A percentile compares a stretch with the other conserved stretches of the same genome.
Conservation (phyloP, 1,140 invertebrate genomes). For the Bombus affinis region DNA sequence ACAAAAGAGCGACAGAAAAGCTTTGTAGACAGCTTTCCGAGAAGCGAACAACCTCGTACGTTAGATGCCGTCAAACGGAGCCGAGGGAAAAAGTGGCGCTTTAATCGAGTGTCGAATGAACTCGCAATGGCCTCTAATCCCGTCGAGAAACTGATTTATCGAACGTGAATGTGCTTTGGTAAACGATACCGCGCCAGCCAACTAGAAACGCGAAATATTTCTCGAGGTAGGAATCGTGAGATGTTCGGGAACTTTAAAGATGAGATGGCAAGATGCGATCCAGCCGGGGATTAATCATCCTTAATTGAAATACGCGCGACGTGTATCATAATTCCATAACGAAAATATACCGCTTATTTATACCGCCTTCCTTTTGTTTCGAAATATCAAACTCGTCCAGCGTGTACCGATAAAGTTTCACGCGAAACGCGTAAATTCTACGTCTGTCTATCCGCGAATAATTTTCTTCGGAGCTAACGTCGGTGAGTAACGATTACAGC, state of each 20-base stretch:
- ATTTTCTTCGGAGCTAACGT: constrained; percentile 18
- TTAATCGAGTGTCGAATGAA: neutral
- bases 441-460: constrained; percentile 16
- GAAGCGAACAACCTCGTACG: constrained; percentile 37
- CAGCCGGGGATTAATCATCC: neutral
- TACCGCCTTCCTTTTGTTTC: neutral
- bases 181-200: neutral
- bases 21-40: constrained; percentile 50
- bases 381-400: neutral
- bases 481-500: constrained; percentile 29
- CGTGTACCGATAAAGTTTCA: constrained; percentile 10
- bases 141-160: neutral
- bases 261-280: neutral
- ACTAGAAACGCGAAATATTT: neutral
- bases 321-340: neutral
- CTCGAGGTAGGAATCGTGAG: neutral
- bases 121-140: neutral
- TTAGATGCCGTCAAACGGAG: constrained; percentile 2
- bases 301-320: neutral
- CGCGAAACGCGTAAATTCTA: constrained; percentile 8
- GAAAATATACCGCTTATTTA: constrained; percentile 12
- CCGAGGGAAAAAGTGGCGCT: neutral
- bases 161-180: neutral
- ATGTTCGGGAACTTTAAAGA: neutral
- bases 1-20: constrained; percentile 55